Base-by-base conservation (phyloP, 2,888 invertebrate genomes). In the Peribatodes rhomboidaria region DNA sequence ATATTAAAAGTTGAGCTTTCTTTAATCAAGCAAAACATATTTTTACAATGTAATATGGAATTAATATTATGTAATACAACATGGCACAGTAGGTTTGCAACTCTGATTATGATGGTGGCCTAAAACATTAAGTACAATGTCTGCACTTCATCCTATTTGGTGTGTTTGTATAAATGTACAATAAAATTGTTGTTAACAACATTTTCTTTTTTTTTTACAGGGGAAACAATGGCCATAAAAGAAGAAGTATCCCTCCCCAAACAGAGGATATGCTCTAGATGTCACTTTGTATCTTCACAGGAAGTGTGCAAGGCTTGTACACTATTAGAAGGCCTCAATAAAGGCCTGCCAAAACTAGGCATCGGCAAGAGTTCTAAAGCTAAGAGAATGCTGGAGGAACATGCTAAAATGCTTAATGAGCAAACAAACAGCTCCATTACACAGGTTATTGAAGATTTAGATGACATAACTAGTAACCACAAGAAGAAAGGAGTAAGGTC, bases 301-400 rank as follows among this genome's bases (percentile, higher is more conserved):
- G 95, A 96, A 76, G 95, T 99, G 3, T 99, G 99, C 86, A 99
- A 99, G 87, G 99, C 99, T 0, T 99, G 99, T 86, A 96, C 98
- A 0, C 94, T 99, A 62, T 91, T 99, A 4, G 99, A 99, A 92
- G 99, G 99, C 0, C 94, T 99, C 1, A 99, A 99, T 87, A 95
- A 97, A 89, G 99, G 99, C 1, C 88, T 98, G 50, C 99, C 99
- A 0, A 96, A 96, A 85, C 94, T 98, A 50, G 98, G 98, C n/a
- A 96, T 98, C 35, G 97, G 98, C 2, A 98, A 98, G 86, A 96
- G 96, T 60, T 97, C 96, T n/a, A 96, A 96, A 84, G 96, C 95
- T 0, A 96, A 96, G 73, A 94, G 93, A 74, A 94, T 95, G 92
- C 88, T 96, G 39, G 94, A 94, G 31, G 94, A 95, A 74, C 94